Base-by-base conservation (phyloP, 2,113 vertebrate genomes). In the Pogonocichla stellata region DNA sequence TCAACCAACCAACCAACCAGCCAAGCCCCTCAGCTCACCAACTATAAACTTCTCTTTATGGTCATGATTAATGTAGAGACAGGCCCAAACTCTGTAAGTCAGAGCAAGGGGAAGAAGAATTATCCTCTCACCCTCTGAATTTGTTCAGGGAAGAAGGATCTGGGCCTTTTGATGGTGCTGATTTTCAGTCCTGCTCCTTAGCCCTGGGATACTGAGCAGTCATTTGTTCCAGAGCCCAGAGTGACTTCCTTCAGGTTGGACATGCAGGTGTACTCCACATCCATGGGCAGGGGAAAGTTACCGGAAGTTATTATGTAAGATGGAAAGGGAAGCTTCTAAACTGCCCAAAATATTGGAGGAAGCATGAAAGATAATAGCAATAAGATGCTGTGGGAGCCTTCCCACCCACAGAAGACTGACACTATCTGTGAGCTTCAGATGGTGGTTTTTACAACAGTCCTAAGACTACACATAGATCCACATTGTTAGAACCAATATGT, bases 271-370 rank as follows among this genome's bases (percentile, higher is more conserved):
- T 53, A 29, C 19, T 74, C 53, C 80, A 67, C 7, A 38, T 47
- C 28, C 33, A 23, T 4, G 4, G 34, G 20, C 33, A 72, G 40
- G 38, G 84, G 18, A 48, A 93, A 86, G 48, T 29, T 57, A 38
- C 14, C 83, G 54, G 22, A 83, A 81, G 3, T 45, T 48, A 28
- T 51, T 4, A 1, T 0, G 0, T 18, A 57, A 50, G 19, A 54
- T 22, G 36, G 62, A 85, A 93, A 85, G 18, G 5, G 12, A 10
- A 64, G 16, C 29, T 86, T 86, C 51, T 79, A 40, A 81, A 79
- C 22, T 54, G 25, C 20, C 29, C 50, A 79, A 65, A 95, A 71
- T 5, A 0, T 42, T 67, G n/a, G 31, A 71, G 31, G 10, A 74
- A 80, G 22, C 26, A 38, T 29, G 57, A 81, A 93, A 61, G n/a